Evolutionary conservation across 2,888 invertebrate genomes (phyloP), one percentile per base, ranked within the genome.

Genomic region (Tanytarsus gracilentus): DNA sequence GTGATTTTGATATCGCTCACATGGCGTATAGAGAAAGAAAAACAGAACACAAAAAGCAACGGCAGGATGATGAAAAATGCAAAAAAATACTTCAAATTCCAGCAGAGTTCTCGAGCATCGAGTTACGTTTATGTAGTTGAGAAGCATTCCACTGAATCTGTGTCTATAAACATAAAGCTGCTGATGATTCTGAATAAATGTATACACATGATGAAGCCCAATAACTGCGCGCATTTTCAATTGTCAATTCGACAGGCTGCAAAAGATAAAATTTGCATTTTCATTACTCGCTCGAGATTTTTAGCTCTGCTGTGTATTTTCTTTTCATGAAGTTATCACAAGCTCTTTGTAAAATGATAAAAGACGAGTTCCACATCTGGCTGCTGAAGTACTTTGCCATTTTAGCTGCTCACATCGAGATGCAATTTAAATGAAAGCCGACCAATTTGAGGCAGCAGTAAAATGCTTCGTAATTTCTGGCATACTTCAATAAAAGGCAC

Each of bases 81-180:
- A 56, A 58, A 36, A n/a, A 55, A 55, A 55, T 58, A 40, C 27
- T 58, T 58, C 29, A 23, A 58, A 58, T 58, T 58, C 58, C 58
- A 30, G 11, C 30, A 29, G 21, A 44, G 23, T 30, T 58, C 30
- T 18, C 9, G 16, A 51, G 29, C 51, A 18, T n/a, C 27, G 30
- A 58, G 58, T 58, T 58, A 26, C 58, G 48, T 48, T 48, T 36
- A n/a, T n/a, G n/a, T n/a, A n/a, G n/a, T n/a, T n/a, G n/a, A n/a
- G n/a, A n/a, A n/a, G n/a, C n/a, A n/a, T n/a, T n/a, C n/a, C n/a
- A n/a, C n/a, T n/a, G n/a, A n/a, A n/a, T n/a, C n/a, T n/a, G n/a
- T n/a, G n/a, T n/a, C n/a, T n/a, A n/a, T n/a, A n/a, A n/a, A n/a
- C n/a, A n/a, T n/a, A n/a, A n/a, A n/a, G n/a, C n/a, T n/a, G n/a